These are phyloP conservation scores for Chelonus insularis DNA, from an alignment of 1,140 invertebrate genomes.

Conservation along the genomic window DNA sequence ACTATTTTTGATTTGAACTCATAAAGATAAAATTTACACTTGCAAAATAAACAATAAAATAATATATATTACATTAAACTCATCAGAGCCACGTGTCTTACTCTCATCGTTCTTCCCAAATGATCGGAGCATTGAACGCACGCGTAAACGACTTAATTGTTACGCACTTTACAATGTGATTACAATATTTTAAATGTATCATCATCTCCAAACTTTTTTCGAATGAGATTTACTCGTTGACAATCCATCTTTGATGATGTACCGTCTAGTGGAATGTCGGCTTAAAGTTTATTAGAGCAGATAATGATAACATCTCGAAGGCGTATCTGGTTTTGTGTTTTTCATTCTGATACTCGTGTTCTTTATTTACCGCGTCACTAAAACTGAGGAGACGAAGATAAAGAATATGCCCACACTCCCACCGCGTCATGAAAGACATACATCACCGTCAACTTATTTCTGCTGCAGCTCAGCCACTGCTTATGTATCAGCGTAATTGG, in stretches of 20 bases:
- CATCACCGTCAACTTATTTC: constrained; percentile 57
- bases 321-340: constrained; percentile 38
- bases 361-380: constrained; percentile 17
- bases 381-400: constrained; percentile 12
- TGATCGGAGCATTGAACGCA: too few relatives aligned
- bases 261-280: constrained; percentile 41
- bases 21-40: too few relatives aligned
- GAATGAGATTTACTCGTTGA: constrained; percentile 17
- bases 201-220: too few relatives aligned
- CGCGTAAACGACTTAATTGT: too few relatives aligned
- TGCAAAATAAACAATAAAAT: too few relatives aligned
- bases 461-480: constrained; percentile 26
- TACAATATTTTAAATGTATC: too few relatives aligned
- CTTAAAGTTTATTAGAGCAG: constrained; percentile 50
- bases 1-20: too few relatives aligned
- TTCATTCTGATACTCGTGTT: constrained; percentile 10
- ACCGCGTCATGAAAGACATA: constrained; percentile 39
- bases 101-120: too few relatives aligned
- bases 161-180: too few relatives aligned
- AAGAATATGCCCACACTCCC: constrained; percentile 29
- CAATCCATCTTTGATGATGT: constrained; percentile 34
- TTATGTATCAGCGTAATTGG: constrained; percentile 55
- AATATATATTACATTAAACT: too few relatives aligned
- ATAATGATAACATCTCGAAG: constrained; percentile 54
- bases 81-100: too few relatives aligned